Percentiles rank a stretch among this genome's conserved stretches.
These are phyloP conservation scores for Mamestra configurata DNA, from an alignment of 1,140 invertebrate species.

Conservation along the genomic window DNA sequence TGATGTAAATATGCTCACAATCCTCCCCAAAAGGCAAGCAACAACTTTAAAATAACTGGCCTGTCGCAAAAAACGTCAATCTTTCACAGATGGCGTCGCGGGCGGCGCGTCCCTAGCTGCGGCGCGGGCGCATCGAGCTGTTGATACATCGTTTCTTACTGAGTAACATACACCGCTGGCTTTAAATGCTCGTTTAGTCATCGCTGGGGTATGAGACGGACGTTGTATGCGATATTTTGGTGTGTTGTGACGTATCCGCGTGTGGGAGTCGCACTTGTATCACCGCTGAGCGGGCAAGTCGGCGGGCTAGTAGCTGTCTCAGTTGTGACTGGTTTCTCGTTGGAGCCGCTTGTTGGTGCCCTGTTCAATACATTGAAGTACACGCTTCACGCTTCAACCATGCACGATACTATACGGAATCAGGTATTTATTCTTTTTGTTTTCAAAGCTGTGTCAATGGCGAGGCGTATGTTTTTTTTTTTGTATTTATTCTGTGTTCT, in stretches of 20 bases:
- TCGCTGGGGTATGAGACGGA: conserved; percentile 35
- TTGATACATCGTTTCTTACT: conserved; percentile 46
- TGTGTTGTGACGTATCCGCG: conserved; percentile 17
- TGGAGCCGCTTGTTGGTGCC: conserved; percentile 45
- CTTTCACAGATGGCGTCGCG: conserved; percentile 62
- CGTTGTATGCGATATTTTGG: conserved; percentile 61
- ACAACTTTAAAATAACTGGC: conserved; percentile 13
- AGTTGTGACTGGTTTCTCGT: conserved; percentile 48
- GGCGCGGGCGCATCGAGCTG: conserved; percentile 57
- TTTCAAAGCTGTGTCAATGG: background rate
- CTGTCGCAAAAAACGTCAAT: conserved; percentile 52
- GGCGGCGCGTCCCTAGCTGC: conserved; percentile 48
- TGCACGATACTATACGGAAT: conserved; percentile 69
- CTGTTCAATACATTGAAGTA: conserved; percentile 22
- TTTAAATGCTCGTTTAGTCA: conserved; percentile 48
- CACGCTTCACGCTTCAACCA: conserved; percentile 49
- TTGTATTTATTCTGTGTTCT: background rate
- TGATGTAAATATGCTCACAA: background rate
- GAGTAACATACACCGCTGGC: conserved; percentile 63
- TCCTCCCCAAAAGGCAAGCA: background rate
- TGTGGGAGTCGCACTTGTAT: conserved; percentile 38
- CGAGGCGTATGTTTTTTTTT: background rate
- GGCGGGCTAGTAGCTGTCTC: background rate
- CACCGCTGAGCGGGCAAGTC: background rate
- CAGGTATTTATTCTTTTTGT: conserved; percentile 64